Evolutionary conservation across 1,140 invertebrate species (phyloP).

Genomic region (Galleria mellonella): DNA sequence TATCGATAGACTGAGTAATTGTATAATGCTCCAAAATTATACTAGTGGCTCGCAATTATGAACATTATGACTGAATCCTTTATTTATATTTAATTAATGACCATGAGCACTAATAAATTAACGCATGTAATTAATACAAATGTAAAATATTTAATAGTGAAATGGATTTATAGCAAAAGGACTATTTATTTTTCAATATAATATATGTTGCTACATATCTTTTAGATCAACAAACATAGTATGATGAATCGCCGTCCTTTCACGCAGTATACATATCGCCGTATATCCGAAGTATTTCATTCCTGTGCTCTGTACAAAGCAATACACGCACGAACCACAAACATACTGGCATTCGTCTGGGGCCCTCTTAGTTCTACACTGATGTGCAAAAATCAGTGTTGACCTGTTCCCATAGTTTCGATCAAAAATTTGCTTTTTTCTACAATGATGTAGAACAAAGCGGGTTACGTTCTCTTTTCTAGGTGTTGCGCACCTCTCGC

Average conservation of each 20-base stretch:
- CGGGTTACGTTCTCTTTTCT: no score
- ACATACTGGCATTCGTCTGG: no score
- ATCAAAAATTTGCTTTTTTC: no score
- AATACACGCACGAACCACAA: no score
- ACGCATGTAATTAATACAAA: conserved; percentile 2
- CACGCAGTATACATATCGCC: conserved; percentile 57
- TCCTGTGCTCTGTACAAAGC: no score
- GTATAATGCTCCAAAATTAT: conserved; percentile 38
- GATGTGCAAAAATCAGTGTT: no score
- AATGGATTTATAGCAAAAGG: not conserved
- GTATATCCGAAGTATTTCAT: conserved; percentile 1
- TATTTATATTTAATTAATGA: not conserved
- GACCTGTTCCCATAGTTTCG: no score
- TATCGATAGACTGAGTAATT: conserved; percentile 56
- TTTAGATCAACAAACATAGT: conserved; percentile 19
- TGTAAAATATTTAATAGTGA: conserved; percentile 3
- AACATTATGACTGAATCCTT: not conserved
- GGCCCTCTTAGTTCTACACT: no score
- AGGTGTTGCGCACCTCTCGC: no score
- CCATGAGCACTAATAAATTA: not conserved
- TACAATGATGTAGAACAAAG: no score
- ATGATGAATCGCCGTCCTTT: conserved; percentile 51
- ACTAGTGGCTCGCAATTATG: conserved; percentile 9
- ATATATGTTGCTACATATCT: conserved; percentile 35
- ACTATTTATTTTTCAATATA: conserved; percentile 12